Evolutionary conservation across 2,888 invertebrate species (phyloP), one percentile per base, ranked within the genome.

Genomic region (Synanthedon myopaeformis): DNA sequence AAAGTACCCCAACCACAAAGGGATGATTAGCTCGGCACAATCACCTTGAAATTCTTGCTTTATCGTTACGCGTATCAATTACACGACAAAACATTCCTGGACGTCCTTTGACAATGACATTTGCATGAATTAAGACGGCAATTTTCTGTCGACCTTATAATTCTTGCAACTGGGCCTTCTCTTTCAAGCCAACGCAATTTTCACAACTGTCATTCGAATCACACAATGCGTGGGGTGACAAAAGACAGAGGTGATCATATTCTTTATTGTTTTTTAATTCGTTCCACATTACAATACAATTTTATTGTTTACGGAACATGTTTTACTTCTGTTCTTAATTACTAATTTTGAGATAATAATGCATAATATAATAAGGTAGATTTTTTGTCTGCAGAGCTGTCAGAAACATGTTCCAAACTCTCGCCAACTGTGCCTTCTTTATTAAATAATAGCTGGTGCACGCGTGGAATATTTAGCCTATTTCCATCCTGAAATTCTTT

Each of bases 91-190:
- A 45, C 45, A 45, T 45, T n/a, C 45, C 13, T 45, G 45, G 45
- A 45, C 45, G 8, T 45, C 6, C 45, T 45, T 45, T 45, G 45
- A 45, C 13, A 45, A 13, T 45, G 45, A 45, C 45, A 45, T 45
- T 45, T 45, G 45, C 45, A 45, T 45, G 13, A 45, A 45, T 50
- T 17, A 42, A 54, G 52, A 8, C 11, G 12, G 51, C 54, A 61
- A 60, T 59, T 61, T 59, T 52, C 55, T 51, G 55, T 58, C 56
- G 53, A 52, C 53, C 58, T 60, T 58, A 59, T 62, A 60, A 60
- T 59, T 54, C 41, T 13, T 54, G 50, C 55, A 62, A 62, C 61
- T 59, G 57, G 54, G 50, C 49, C 50, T 54, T 19, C 56, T 58
- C 56, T 61, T 53, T 56, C 53, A 55, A 54, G 53, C 53, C 56